These are phyloP conservation scores for Argyresthia goedartella DNA, from an alignment of 2,888 invertebrate genomes.

Conservation along the genomic window DNA sequence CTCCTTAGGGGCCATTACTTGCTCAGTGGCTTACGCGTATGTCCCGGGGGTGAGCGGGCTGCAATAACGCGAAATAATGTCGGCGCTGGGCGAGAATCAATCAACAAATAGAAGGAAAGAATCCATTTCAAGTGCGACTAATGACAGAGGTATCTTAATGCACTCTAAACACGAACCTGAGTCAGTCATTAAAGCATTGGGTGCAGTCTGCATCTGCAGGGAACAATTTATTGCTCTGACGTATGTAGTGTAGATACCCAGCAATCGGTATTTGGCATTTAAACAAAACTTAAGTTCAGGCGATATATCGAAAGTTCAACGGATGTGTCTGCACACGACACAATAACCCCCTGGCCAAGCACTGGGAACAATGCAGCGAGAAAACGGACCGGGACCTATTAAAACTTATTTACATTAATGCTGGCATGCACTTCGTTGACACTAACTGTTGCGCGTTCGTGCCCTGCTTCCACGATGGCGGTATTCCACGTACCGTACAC, in stretches of 20 bases:
- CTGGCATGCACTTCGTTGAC: conserved; percentile 9
- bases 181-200: too few relatives aligned
- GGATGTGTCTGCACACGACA: conserved; percentile 1
- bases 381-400: conserved; percentile 3
- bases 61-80: conserved; percentile 30
- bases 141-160: too few relatives aligned
- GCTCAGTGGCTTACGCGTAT: background rate
- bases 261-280: background rate
- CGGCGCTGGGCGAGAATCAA: conserved; percentile 17
- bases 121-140: too few relatives aligned
- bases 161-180: too few relatives aligned
- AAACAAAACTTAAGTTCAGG: background rate
- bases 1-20: conserved; percentile 14
- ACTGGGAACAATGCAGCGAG: conserved; percentile 5
- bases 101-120: conserved; percentile 2
- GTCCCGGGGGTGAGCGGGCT: conserved; percentile 16
- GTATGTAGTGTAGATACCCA: too few relatives aligned
- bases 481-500: conserved; percentile 5
- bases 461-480: conserved; percentile 16
- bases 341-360: conserved; percentile 5
- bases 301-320: too few relatives aligned
- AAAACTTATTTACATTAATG: conserved; percentile 18
- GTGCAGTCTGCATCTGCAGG: too few relatives aligned
- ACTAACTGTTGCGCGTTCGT: conserved; percentile 18
- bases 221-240: too few relatives aligned